Evolutionary conservation across 2,113 vertebrate genomes (phyloP), one percentile per base, ranked within the genome.

Genomic region (Stigmatopora argus): DNA sequence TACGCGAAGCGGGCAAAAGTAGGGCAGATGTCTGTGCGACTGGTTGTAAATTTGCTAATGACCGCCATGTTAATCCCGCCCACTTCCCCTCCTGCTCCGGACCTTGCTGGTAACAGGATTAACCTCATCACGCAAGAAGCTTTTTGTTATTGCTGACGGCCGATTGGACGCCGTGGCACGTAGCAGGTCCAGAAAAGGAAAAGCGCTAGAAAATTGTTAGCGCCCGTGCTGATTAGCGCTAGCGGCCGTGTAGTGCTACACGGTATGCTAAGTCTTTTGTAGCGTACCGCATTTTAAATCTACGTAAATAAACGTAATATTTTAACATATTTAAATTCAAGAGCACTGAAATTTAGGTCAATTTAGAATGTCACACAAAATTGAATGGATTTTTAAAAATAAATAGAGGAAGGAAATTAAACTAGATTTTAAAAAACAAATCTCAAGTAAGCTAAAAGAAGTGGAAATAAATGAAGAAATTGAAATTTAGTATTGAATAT

Each of bases 11-110:
- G 78, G 83, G 38, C 17, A 83, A 93, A 93, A 93, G 87, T 88
- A 92, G 92, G 94, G 87, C 94, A 96, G 93, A 94, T 95, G 92
- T 94, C 94, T 78, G 83, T 91, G 77, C 62, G 91, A 90, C 92
- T 92, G 92, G 88, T 89, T 88, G 81, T 92, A 93, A 93, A 94
- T 91, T 92, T 67, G 82, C 88, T 89, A 88, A 90, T 92, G 91
- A 93, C 88, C 86, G 51, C 87, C 80, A 83, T 67, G 77, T 92
- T 94, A 92, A 94, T 92, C 90, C 91, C 82, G 53, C 35, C 55
- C 2, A 13, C 8, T 15, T 10, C 12, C 46, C 7, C 26, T 34
- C 41, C n/a, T 10, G n/a, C 21, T 23, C 19, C 38, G 71, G 79
- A 78, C 83, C 74, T 71, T 67, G 82, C 86, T 91, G 90, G 90